Conservation (phyloP, 1,140 invertebrate species). For the Eciton burchellii region DNA sequence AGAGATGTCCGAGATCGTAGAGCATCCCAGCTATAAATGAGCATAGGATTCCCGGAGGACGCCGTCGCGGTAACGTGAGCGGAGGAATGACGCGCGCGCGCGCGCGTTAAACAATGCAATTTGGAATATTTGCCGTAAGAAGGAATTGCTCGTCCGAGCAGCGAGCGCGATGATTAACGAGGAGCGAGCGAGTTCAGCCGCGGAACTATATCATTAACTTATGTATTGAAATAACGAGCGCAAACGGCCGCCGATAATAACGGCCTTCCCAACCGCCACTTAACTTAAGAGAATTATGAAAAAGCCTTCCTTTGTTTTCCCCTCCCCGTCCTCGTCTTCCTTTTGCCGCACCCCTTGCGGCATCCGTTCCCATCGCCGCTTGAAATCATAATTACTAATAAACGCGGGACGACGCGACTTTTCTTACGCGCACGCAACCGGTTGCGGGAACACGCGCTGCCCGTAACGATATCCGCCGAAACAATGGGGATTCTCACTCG, state of each 20-base stretch:
- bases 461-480: conserved; percentile 19
- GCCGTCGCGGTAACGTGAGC: background rate
- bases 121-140: conserved; percentile 12
- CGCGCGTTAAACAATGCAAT: conserved; percentile 45
- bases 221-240: conserved; percentile 51
- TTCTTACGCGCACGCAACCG: conserved; percentile 37
- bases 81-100: background rate
- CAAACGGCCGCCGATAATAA: conserved; percentile 35
- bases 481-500: conserved; percentile 61
- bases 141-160: background rate
- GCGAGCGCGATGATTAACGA: conserved; percentile 33
- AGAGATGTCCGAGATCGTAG: background rate
- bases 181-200: background rate
- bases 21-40: background rate
- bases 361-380: conserved; percentile 64
- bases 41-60: background rate
- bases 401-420: conserved; percentile 48
- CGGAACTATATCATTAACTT: conserved; percentile 55
- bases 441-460: conserved; percentile 36
- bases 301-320: conserved; percentile 58
- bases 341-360: background rate
- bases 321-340: background rate
- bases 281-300: conserved; percentile 53
- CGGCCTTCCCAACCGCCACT: conserved; percentile 59
- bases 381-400: conserved; percentile 60